Percentiles rank a stretch among this genome's conserved stretches.
Evolutionary conservation across 2,888 invertebrate species (phyloP).

Genomic region (Mechanitis mazaeus): DNA sequence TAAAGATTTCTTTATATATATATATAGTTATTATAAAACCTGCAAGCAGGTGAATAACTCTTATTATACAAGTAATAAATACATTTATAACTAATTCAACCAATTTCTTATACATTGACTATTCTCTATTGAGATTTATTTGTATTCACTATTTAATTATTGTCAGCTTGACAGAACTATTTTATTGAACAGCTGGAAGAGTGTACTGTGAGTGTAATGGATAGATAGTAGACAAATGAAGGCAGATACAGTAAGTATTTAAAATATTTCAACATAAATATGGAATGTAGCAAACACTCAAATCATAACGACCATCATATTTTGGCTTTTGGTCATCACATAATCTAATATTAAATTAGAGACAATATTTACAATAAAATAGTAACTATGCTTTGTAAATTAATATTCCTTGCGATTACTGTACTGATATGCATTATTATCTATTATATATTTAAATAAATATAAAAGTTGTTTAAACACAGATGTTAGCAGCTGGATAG

Average conservation of each 20-base stretch:
- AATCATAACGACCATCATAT: slow-evolving; percentile 68
- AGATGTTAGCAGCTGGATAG: slow-evolving; percentile 69
- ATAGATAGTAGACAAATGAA: slow-evolving; percentile 29
- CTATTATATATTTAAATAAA: slow-evolving; percentile 63
- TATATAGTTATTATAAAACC: slow-evolving; percentile 15
- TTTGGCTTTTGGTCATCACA: slow-evolving; percentile 59
- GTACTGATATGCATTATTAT: slow-evolving; percentile 71
- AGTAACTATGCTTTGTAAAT: slow-evolving; percentile 71
- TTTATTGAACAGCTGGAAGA: slow-evolving; percentile 17
- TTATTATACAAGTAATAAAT: slow-evolving; percentile 60
- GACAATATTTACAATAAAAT: slow-evolving; percentile 74
- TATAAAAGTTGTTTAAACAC: slow-evolving; percentile 77
- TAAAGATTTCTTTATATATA: slow-evolving; percentile 27
- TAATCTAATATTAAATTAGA: slow-evolving; percentile 72
- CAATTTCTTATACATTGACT: slow-evolving; percentile 55
- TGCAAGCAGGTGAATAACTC: slow-evolving; percentile 39
- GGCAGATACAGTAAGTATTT: slow-evolving; percentile 57
- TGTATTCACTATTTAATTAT: slow-evolving; percentile 57
- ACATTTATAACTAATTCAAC: slow-evolving; percentile 61
- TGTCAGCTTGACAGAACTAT: slow-evolving; percentile 41
- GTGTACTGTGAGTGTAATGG: slow-evolving; percentile 18
- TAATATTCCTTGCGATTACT: slow-evolving; percentile 67
- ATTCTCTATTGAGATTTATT: slow-evolving; percentile 68
- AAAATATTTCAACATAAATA: slow-evolving; percentile 76
- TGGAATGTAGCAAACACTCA: slow-evolving; percentile 77